Base-by-base conservation (phyloP, 2,888 invertebrate species). In the Omphaloscelis lunosa region DNA sequence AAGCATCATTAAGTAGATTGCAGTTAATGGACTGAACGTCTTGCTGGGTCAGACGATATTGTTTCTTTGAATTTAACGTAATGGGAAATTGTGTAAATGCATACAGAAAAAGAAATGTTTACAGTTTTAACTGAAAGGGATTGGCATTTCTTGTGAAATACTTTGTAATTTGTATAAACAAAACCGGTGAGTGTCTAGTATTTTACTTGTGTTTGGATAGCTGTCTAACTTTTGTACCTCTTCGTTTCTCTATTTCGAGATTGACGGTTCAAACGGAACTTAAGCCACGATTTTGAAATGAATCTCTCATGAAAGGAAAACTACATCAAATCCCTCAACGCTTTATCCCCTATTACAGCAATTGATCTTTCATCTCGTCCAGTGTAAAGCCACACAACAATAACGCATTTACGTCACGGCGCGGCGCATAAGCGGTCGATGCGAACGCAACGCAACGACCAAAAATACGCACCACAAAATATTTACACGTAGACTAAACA, bases 401-500 rank as follows among this genome's bases (percentile, higher is more conserved):
- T 84, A 71, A 74, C 73, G 65, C 48, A 58, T 17, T 72, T 70
- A 77, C 81, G 72, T 80, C 77, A 85, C 62, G 78, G 67, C 74
- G 74, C 62, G 78, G 67, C 74, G 74, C 72, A 77, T n/a, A 84
- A 39, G 77, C 81, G 77, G 56, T 77, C 66, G 75, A 78, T 83
- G 79, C 82, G 72, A 80, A 78, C 65, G 69, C 39, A 63, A 78
- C 66, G 81, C 78, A 87, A 79, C 78, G 80, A 81, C 81, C 85
- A 70, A 85, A 85, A 87, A 80, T 79, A 83, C 75, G 67, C 80
- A 77, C 56, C 79, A 83, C 77, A 80, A 85, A 84, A 78, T 83
- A 77, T 78, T 71, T 72, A 71, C 74, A 72, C 80, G 87, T 86
- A 89, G 90, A 90, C 90, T 90, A 90, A 90, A 90, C 90, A 90